phyloP scores from a whole-genome alignment of 2,113 vertebrate species.

The Felis chaus region DNA sequence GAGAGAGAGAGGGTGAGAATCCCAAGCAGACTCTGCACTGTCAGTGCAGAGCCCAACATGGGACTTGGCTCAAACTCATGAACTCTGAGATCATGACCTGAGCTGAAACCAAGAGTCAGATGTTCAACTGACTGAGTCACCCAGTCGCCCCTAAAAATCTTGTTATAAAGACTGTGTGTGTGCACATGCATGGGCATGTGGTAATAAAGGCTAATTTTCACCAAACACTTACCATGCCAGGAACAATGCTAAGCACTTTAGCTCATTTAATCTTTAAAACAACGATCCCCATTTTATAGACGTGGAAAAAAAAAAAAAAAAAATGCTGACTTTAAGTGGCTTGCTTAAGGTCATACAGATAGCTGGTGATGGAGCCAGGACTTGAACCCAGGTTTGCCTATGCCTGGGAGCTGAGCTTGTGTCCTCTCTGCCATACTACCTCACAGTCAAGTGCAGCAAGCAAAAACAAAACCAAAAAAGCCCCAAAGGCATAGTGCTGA shows the following conservation, averaged over 20 bases:
- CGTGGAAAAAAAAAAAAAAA: neutral
- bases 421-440: neutral
- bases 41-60: too few species aligned
- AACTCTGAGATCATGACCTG: too few species aligned
- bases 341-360: neutral
- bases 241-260: neutral
- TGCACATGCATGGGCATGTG: neutral
- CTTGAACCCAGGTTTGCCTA: neutral
- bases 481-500: neutral
- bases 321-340: neutral
- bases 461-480: neutral
- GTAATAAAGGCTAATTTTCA: slow-evolving; percentile 16
- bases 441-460: neutral
- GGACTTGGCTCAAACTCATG: too few species aligned
- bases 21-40: too few species aligned
- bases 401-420: neutral
- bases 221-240: neutral
- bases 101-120: too few species aligned
- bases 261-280: slow-evolving; percentile 11
- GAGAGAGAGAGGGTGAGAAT: too few species aligned
- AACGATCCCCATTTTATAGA: slow-evolving; percentile 7
- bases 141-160: neutral
- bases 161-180: neutral
- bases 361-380: neutral
- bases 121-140: too few species aligned